A percentile compares a stretch with the other conserved stretches of the same genome.
These are phyloP conservation scores for Cydia strobilella DNA, from an alignment of 1,140 invertebrate species.

Conservation along the genomic window DNA sequence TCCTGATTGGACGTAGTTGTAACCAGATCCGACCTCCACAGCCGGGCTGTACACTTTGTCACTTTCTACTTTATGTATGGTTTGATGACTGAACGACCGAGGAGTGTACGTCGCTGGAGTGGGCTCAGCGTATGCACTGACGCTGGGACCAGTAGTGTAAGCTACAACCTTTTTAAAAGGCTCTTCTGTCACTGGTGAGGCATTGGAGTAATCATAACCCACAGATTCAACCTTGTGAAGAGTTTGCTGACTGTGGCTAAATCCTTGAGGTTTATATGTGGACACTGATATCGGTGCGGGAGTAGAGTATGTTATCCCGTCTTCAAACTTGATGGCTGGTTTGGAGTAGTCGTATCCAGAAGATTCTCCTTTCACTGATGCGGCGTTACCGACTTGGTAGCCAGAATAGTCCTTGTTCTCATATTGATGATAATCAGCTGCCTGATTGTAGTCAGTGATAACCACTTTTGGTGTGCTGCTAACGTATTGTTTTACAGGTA, in stretches of 20 bases:
- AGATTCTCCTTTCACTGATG: conserved; percentile 42
- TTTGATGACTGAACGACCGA: conserved; percentile 61
- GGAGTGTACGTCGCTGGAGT: conserved; percentile 46
- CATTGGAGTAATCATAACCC: conserved; percentile 56
- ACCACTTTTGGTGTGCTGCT: conserved; percentile 48
- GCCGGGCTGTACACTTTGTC: conserved; percentile 50
- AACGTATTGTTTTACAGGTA: conserved; percentile 50
- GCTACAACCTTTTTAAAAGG: conserved; percentile 76
- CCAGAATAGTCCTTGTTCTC: conserved; percentile 48
- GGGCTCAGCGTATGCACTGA: conserved; percentile 51
- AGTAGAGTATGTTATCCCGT: conserved; percentile 61
- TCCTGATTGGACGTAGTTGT: conserved; percentile 41
- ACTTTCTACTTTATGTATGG: conserved; percentile 58
- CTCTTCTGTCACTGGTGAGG: conserved; percentile 65
- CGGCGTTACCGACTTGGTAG: conserved; percentile 36
- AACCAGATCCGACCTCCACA: conserved; percentile 41
- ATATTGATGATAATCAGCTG: conserved; percentile 53
- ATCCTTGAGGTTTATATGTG: conserved; percentile 59
- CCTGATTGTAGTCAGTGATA: conserved; percentile 55
- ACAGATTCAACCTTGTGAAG: conserved; percentile 55
- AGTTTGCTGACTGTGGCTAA: conserved; percentile 62
- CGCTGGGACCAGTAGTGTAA: conserved; percentile 74
- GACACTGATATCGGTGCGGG: conserved; percentile 56
- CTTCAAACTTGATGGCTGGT: conserved; percentile 70
- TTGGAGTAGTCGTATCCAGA: conserved; percentile 74